These are phyloP conservation scores for Allobates femoralis DNA, from an alignment of 2,797 vertebrate genomes.

Conservation along the genomic window DNA sequence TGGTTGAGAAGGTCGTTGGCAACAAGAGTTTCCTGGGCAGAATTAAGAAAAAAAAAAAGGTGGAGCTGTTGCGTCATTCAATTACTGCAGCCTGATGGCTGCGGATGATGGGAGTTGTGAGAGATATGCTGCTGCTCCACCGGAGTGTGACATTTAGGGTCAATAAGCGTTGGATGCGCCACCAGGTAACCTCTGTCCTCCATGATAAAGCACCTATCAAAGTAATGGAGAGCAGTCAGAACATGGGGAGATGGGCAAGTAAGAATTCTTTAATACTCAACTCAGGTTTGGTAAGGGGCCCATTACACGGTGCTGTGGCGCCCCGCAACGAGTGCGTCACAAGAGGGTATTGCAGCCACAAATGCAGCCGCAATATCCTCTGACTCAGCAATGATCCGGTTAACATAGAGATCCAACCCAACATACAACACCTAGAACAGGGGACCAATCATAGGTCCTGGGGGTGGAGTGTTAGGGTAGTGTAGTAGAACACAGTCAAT, in stretches of 20 bases:
- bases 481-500: too few species aligned
- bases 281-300: neutral
- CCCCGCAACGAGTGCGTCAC: too few species aligned
- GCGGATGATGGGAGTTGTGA: slow-evolving; percentile 68
- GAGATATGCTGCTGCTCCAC: slow-evolving; percentile 98
- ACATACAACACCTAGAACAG: too few species aligned
- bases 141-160: slow-evolving; percentile 95
- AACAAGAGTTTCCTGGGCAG: slow-evolving; percentile 89
- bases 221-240: neutral
- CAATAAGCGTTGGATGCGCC: slow-evolving; percentile 96
- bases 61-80: neutral
- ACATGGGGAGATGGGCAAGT: neutral
- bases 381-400: too few species aligned
- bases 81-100: neutral
- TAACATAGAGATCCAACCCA: too few species aligned
- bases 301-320: too few species aligned
- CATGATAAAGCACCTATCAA: slow-evolving; percentile 95
- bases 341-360: too few species aligned
- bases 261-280: neutral
- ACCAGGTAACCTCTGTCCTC: slow-evolving; percentile 97
- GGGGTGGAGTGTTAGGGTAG: too few species aligned
- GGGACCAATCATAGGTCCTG: too few species aligned
- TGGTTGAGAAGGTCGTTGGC: slow-evolving; percentile 98
- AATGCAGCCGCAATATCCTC: too few species aligned
- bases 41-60: neutral